Evolutionary conservation across 2,113 vertebrate species (phyloP).

Genomic region (Hyaena hyaena): DNA sequence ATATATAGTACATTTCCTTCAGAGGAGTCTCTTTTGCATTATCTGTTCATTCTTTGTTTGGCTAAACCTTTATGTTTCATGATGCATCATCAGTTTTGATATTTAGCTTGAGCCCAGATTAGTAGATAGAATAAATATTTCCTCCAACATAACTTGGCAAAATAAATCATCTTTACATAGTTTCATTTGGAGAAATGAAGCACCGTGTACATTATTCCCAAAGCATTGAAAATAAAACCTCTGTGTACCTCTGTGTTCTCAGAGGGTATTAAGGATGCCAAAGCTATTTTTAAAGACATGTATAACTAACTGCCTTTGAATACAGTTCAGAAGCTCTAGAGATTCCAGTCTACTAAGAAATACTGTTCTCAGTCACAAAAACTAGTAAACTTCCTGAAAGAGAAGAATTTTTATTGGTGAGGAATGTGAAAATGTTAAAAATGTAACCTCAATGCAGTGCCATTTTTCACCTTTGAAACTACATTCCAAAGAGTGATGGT

Average conservation of each 20-base stretch:
- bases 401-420: neutral
- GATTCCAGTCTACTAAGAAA: neutral
- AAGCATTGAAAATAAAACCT: slow-evolving; percentile 56
- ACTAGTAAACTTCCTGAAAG: neutral
- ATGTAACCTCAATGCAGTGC: neutral
- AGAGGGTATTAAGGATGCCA: slow-evolving; percentile 40
- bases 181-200: slow-evolving; percentile 66
- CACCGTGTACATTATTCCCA: slow-evolving; percentile 48
- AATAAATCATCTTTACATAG: slow-evolving; percentile 55
- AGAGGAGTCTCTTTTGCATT: neutral
- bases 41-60: slow-evolving; percentile 53
- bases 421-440: slow-evolving; percentile 54
- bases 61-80: slow-evolving; percentile 38
- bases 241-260: slow-evolving; percentile 38
- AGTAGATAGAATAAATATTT: slow-evolving; percentile 57
- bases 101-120: slow-evolving; percentile 66
- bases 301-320: slow-evolving; percentile 44
- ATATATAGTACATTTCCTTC: neutral
- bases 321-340: slow-evolving; percentile 31
- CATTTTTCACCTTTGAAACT: slow-evolving; percentile 51
- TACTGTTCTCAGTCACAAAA: neutral
- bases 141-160: slow-evolving; percentile 53
- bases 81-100: slow-evolving; percentile 56
- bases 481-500: slow-evolving; percentile 1
- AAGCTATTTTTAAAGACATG: slow-evolving; percentile 47